Conservation (phyloP, 2,113 vertebrate genomes). For the Austrofundulus limnaeus region DNA sequence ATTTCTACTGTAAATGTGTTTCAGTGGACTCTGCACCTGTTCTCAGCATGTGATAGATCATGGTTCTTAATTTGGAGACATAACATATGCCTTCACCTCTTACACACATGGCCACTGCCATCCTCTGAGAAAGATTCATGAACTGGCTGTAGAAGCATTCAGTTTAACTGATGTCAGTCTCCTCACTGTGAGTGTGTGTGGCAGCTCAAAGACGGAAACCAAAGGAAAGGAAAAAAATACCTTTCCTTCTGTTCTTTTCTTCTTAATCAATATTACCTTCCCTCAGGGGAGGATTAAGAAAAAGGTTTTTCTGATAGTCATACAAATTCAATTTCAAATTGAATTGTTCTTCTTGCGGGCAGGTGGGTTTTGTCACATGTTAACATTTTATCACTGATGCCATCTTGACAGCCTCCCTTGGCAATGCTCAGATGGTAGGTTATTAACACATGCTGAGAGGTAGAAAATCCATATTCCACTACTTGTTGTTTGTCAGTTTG, state of each 20-base stretch:
- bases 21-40: constrained; percentile 3
- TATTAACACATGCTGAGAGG: constrained; percentile 77
- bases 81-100: constrained; percentile 21
- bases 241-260: constrained; percentile 65
- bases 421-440: constrained; percentile 80
- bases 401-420: constrained; percentile 81
- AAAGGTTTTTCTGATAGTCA: constrained; percentile 67
- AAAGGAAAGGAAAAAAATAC: constrained; percentile 37
- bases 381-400: constrained; percentile 80
- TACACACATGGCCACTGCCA: constrained; percentile 15
- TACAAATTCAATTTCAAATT: constrained; percentile 75
- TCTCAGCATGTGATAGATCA: constrained; percentile 6
- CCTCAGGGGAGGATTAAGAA: constrained; percentile 74
- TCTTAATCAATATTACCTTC: constrained; percentile 77
- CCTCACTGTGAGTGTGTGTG: constrained; percentile 28
- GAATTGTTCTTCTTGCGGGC: constrained; percentile 76
- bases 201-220: constrained; percentile 49
- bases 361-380: constrained; percentile 79
- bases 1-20: constrained; percentile 3
- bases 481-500: constrained; percentile 82
- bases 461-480: constrained; percentile 79
- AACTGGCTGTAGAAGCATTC: constrained; percentile 20
- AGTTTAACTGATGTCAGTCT: constrained; percentile 25
- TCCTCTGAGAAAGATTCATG: constrained; percentile 29
- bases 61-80: constrained; percentile 19